A percentile compares a stretch with the other conserved stretches of the same genome.
Evolutionary conservation across 2,888 invertebrate species (phyloP).

Genomic region (Furcula furcula): DNA sequence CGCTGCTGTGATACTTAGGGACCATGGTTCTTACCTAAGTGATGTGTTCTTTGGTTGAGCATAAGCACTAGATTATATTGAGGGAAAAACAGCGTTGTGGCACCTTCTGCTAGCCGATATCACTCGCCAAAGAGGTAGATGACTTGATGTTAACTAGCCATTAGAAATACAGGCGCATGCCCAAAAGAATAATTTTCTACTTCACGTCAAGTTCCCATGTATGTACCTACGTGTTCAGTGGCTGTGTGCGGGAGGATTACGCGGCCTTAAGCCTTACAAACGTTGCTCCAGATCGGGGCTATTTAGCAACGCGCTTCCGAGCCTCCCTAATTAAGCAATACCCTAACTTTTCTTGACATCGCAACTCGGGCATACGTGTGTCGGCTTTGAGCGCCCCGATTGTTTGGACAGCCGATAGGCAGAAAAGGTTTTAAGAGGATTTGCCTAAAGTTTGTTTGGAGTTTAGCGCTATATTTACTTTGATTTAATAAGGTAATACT

Average conservation of each 20-base stretch:
- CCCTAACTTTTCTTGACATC: slow-evolving; percentile 69
- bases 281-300: slow-evolving; percentile 63
- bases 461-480: slow-evolving; percentile 22
- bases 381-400: slow-evolving; percentile 44
- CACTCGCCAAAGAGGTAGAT: too few relatives aligned
- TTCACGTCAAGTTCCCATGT: slow-evolving; percentile 16
- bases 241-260: slow-evolving; percentile 40
- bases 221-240: slow-evolving; percentile 12
- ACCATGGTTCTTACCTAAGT: too few relatives aligned
- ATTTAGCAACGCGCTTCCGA: slow-evolving; percentile 56
- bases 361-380: slow-evolving; percentile 47
- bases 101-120: too few relatives aligned
- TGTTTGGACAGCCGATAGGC: slow-evolving; percentile 57
- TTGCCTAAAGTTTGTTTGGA: slow-evolving; percentile 40
- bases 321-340: slow-evolving; percentile 62
- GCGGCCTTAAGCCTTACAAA: slow-evolving; percentile 60
- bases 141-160: too few relatives aligned
- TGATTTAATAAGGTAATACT: slow-evolving; percentile 5
- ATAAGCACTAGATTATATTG: too few relatives aligned
- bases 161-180: too few relatives aligned
- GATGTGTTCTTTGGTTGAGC: too few relatives aligned
- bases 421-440: slow-evolving; percentile 49
- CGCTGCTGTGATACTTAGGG: too few relatives aligned
- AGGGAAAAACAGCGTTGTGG: too few relatives aligned
- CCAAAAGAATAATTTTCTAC: slow-evolving; percentile 25